Base-by-base conservation (phyloP, 1,140 invertebrate genomes). In the Anastrepha ludens region DNA sequence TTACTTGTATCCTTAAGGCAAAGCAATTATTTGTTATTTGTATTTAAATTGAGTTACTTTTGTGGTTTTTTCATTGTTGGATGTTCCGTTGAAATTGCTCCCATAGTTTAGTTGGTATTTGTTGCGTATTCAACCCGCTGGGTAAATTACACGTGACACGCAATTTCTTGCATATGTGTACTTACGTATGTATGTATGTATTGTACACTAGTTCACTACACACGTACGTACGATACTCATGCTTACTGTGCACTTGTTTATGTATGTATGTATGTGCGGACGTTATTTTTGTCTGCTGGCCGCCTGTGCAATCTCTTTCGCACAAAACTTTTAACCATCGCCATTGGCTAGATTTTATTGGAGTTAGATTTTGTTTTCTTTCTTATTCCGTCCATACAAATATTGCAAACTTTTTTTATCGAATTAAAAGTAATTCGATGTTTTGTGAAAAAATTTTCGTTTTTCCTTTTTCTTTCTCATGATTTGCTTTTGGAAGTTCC, bases 21-120 rank as follows among this genome's bases (percentile, higher is more conserved):
- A 81, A 81, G 47, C 74, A 81, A 81, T 81, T 55, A 81, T 81
- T 81, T 81, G 44, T 15, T 81, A 81, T n/a, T 81, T 81, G 74
- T 81, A 81, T 81, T 20, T 81, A 55, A 81, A 81, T 81, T 81
- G 50, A 81, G 47, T 81, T 81, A 81, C 44, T 81, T 58, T 81
- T 81, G 44, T 55, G 47, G 17, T 55, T 20, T 4, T 55, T 55
- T 81, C 47, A 47, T n/a, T 55, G 47, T 81, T 81, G 47, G 74
- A 8, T 44, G 13, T 47, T 81, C 55, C 17, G 15, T 47, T 20
- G 7, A 55, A 81, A 81, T 81, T 55, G 41, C n/a, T n/a, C 11
- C 64, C 3, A 41, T 1, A n/a, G 13, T 47, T 47, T 20, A 55
- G n/a, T 55, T 81, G 44, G 1, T 55, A 29, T 20, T 47, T 15